A percentile compares a stretch with the other conserved stretches of the same genome.
phyloP scores from a whole-genome alignment of 1,140 invertebrate genomes.

The Trichonephila inaurata region DNA sequence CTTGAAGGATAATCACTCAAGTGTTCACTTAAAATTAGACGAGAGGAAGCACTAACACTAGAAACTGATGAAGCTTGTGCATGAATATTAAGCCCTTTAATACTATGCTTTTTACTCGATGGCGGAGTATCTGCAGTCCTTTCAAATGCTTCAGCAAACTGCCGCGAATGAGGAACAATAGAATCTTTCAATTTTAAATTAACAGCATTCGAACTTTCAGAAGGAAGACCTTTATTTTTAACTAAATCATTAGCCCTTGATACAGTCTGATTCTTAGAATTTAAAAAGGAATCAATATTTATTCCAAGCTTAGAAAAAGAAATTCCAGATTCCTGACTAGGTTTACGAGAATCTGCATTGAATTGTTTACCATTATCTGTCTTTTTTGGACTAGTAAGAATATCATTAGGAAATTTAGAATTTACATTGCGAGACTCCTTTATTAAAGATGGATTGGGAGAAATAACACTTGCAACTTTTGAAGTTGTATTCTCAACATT shows the following conservation, averaged over 20 bases:
- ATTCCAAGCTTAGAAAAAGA: constrained; percentile 57
- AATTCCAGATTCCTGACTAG: constrained; percentile 69
- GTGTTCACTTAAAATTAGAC: constrained; percentile 51
- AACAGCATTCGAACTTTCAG: constrained; percentile 53
- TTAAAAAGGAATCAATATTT: constrained; percentile 69
- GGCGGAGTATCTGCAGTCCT: constrained; percentile 57
- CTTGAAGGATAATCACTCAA: constrained; percentile 67
- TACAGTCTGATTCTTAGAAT: constrained; percentile 57
- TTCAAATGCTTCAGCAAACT: constrained; percentile 76
- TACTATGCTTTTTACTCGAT: constrained; percentile 61
- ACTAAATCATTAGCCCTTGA: constrained; percentile 32
- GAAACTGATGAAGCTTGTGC: constrained; percentile 32
- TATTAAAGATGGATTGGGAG: constrained; percentile 48
- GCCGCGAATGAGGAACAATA: constrained; percentile 73
- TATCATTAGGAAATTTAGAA: constrained; percentile 66
- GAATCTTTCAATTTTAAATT: constrained; percentile 71
- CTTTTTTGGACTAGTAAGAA: constrained; percentile 67
- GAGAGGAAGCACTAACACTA: constrained; percentile 67
- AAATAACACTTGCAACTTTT: constrained; percentile 70
- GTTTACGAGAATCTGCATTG: constrained; percentile 55
- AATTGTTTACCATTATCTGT: constrained; percentile 52
- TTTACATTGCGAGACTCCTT: constrained; percentile 40
- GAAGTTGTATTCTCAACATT: constrained; percentile 65
- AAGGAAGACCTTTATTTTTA: constrained; percentile 58
- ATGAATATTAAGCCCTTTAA: constrained; percentile 36